Percentiles rank a stretch among this genome's conserved stretches.
Evolutionary conservation across 2,797 vertebrate genomes (phyloP).

Genomic region (Euthynnus affinis): DNA sequence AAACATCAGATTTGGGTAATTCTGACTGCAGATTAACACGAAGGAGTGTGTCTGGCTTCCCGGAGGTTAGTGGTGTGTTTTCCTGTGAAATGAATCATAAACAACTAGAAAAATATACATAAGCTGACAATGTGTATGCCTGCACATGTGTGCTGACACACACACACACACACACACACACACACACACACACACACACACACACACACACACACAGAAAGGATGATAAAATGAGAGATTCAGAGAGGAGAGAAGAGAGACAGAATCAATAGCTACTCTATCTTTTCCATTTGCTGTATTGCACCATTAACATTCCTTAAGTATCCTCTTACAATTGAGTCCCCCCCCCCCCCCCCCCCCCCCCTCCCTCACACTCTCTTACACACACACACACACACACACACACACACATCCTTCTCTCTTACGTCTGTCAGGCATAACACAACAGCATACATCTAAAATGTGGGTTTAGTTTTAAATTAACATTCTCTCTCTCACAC

Average conservation of each 20-base stretch:
- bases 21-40: slow-evolving; percentile 64
- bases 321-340: slow-evolving; percentile 66
- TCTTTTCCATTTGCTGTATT: slow-evolving; percentile 55
- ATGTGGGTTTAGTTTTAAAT: slow-evolving; percentile 18
- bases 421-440: slow-evolving; percentile 2
- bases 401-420: neutral
- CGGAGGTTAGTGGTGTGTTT: slow-evolving; percentile 33
- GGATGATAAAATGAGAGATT: slow-evolving; percentile 16
- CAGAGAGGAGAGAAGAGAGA: slow-evolving; percentile 23
- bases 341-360: neutral
- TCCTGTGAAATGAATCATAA: slow-evolving; percentile 74
- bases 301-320: slow-evolving; percentile 75
- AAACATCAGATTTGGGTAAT: slow-evolving; percentile 27
- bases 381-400: slow-evolving; percentile 4
- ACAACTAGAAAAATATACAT: slow-evolving; percentile 30
- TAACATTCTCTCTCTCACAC: slow-evolving; percentile 1
- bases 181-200: neutral
- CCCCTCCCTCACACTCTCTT: slow-evolving; percentile 9
- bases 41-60: slow-evolving; percentile 38
- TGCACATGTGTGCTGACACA: neutral
- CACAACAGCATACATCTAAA: slow-evolving; percentile 2
- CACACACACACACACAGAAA: neutral
- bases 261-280: slow-evolving; percentile 64
- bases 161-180: slow-evolving; percentile 19
- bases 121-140: slow-evolving; percentile 39